Evolutionary conservation across 2,888 invertebrate genomes (phyloP).

Genomic region (Coelopa pilipes): DNA sequence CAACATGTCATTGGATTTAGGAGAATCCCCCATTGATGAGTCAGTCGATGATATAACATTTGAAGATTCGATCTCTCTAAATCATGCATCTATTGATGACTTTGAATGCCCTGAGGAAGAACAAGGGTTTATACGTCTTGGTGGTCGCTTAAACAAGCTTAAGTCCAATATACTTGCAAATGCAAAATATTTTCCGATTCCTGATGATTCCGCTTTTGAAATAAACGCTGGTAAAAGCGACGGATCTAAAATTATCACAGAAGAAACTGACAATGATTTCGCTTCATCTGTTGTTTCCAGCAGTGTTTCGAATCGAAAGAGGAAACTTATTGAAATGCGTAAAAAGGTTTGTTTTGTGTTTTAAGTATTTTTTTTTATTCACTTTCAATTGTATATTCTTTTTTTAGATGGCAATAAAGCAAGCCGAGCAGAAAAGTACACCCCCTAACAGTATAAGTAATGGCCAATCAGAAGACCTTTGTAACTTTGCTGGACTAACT

Average conservation of each 20-base stretch:
- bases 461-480: neutral
- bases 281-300: neutral
- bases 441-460: neutral
- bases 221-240: slow-evolving; percentile 18
- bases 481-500: neutral
- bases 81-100: neutral
- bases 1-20: neutral
- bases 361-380: neutral
- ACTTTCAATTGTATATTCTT: neutral
- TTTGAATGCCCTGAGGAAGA: neutral
- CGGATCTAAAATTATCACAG: neutral
- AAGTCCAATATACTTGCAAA: slow-evolving; percentile 43
- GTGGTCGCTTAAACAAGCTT: slow-evolving; percentile 44
- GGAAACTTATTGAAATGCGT: slow-evolving; percentile 46
- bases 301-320: slow-evolving; percentile 26
- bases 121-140: slow-evolving; percentile 43
- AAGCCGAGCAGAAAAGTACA: neutral
- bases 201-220: slow-evolving; percentile 42
- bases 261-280: too few species aligned
- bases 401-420: slow-evolving; percentile 4
- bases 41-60: slow-evolving; percentile 46
- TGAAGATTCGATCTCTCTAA: slow-evolving; percentile 49
- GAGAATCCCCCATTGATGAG: neutral
- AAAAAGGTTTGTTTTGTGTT: slow-evolving; percentile 40
- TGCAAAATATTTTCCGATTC: slow-evolving; percentile 43